A percentile compares a stretch with the other conserved stretches of the same genome.
These are phyloP conservation scores for Plagiodera versicolora DNA, from an alignment of 2,888 invertebrate species.

Conservation along the genomic window DNA sequence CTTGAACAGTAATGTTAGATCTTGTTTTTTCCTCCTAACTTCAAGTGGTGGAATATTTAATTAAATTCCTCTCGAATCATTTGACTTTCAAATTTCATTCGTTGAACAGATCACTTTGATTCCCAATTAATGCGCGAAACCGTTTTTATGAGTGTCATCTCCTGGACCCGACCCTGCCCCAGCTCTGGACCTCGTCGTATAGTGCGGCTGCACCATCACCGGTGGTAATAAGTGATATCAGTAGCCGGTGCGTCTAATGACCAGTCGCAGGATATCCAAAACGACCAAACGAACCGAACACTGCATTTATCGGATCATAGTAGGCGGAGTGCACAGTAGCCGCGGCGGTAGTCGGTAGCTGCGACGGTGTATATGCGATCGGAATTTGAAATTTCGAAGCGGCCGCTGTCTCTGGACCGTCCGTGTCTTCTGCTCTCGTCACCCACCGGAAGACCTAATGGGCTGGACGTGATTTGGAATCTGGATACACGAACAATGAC, in stretches of 20 bases:
- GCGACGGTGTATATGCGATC: conserved; percentile 44
- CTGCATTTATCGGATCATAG: conserved; percentile 54
- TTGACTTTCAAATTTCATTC: no score
- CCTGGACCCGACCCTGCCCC: conserved; percentile 14
- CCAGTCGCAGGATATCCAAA: conserved; percentile 39
- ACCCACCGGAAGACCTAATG: conserved; percentile 54
- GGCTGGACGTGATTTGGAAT: conserved; percentile 53
- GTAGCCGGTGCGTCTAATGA: conserved; percentile 47
- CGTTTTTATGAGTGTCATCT: no score
- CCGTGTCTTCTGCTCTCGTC: conserved; percentile 28
- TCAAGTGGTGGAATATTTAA: no score
- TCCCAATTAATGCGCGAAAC: no score
- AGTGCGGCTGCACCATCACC: conserved; percentile 30
- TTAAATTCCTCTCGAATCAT: no score
- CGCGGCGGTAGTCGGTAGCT: conserved; percentile 41
- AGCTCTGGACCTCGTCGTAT: conserved; percentile 4
- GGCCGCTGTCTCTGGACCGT: conserved; percentile 8
- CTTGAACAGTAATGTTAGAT: no score
- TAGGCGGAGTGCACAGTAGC: conserved; percentile 51
- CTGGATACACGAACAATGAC: conserved; percentile 41
- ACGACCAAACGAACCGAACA: conserved; percentile 50
- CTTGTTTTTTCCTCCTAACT: no score
- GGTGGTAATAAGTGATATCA: conserved; percentile 36
- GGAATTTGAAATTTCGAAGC: conserved; percentile 48
- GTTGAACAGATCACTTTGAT: no score